Evolutionary conservation across 2,113 vertebrate genomes (phyloP).

Genomic region (Pongo pygmaeus): DNA sequence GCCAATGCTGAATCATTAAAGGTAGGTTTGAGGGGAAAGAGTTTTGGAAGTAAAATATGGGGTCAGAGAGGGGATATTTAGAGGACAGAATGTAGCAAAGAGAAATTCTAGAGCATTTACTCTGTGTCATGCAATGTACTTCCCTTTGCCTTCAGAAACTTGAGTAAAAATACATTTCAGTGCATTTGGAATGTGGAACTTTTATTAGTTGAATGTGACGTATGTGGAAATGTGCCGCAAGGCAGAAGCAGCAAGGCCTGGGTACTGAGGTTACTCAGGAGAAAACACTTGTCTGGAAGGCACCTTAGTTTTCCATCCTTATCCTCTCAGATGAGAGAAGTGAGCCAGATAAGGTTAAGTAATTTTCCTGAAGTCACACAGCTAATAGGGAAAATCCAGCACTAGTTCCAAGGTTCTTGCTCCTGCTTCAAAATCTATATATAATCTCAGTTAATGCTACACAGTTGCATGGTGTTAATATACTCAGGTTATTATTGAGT

Average conservation of each 20-base stretch:
- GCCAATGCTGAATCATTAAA: not conserved
- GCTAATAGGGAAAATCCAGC: not conserved
- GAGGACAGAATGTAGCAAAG: not conserved
- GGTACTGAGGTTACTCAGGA: not conserved
- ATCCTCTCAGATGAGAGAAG: not conserved
- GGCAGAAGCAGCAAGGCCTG: not conserved
- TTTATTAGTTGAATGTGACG: not conserved
- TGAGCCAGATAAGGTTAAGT: not conserved
- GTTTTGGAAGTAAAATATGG: not conserved
- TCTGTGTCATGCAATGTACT: not conserved
- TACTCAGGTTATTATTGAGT: not conserved
- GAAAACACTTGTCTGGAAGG: not conserved
- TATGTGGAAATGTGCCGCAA: not conserved
- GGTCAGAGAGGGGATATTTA: not conserved
- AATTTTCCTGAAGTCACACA: not conserved
- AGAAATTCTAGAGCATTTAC: not conserved
- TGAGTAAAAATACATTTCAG: not conserved
- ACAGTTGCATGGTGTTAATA: not conserved
- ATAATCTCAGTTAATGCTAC: not conserved
- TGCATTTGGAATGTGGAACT: not conserved
- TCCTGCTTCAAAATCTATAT: not conserved
- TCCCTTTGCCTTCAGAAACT: not conserved
- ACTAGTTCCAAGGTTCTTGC: not conserved
- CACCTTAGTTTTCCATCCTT: not conserved
- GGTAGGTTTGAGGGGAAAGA: not conserved